Evolutionary conservation across 2,797 vertebrate genomes (phyloP).

Genomic region (Diplodus sargus): DNA sequence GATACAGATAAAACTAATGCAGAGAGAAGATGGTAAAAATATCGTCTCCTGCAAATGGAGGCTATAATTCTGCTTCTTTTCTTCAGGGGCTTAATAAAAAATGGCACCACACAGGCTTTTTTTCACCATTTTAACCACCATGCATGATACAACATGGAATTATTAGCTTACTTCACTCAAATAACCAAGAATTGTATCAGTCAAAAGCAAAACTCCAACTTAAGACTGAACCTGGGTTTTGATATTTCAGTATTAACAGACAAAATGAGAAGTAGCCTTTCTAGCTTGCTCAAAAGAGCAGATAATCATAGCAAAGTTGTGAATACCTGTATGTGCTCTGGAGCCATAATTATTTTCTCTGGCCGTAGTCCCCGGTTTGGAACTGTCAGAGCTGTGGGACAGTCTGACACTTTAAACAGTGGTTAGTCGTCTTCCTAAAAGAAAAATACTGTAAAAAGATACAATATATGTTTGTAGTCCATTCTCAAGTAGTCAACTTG

Average conservation of each 20-base stretch:
- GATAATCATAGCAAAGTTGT: not conserved
- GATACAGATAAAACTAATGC: slow-evolving; percentile 33
- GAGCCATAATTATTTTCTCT: not conserved
- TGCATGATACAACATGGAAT: not conserved
- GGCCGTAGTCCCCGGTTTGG: not conserved
- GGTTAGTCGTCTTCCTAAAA: too few relatives aligned
- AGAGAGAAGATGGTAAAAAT: not conserved
- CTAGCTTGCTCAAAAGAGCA: not conserved
- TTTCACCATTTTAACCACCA: not conserved
- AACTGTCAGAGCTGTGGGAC: not conserved
- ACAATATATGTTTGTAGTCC: too few relatives aligned
- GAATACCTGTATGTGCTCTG: not conserved
- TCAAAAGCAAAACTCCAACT: not conserved
- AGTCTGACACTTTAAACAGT: not conserved
- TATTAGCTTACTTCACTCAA: not conserved
- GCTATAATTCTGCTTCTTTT: slow-evolving; percentile 4
- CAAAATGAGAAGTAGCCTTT: too few relatives aligned
- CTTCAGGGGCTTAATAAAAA: not conserved
- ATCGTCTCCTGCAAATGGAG: slow-evolving; percentile 4
- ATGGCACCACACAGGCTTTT: not conserved
- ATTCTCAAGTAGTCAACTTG: too few relatives aligned
- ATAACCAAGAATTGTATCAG: not conserved
- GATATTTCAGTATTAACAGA: too few relatives aligned
- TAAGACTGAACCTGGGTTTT: too few relatives aligned
- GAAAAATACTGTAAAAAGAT: too few relatives aligned